Conservation (phyloP, 1,140 invertebrate genomes). For the Calycopis cecrops region DNA sequence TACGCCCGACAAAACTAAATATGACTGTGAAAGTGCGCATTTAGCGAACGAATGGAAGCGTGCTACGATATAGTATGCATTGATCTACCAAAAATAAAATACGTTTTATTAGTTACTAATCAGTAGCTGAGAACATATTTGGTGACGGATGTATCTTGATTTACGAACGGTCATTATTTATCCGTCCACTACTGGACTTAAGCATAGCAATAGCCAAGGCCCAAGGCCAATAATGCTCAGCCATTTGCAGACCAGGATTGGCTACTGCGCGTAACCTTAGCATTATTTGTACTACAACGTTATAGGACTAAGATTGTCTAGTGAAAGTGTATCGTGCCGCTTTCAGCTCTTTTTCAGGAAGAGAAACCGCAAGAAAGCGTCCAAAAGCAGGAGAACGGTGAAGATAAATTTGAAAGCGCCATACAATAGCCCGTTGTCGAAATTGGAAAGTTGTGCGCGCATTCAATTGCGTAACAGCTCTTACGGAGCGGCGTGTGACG, state of each 20-base stretch:
- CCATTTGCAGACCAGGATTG: too few relatives aligned
- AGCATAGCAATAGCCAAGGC: too few relatives aligned
- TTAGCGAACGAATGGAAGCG: conserved; percentile 12
- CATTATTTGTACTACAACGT: too few relatives aligned
- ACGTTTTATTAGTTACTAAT: too few relatives aligned
- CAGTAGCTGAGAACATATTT: too few relatives aligned
- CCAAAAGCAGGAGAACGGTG: conserved; percentile 53
- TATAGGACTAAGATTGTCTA: conserved; percentile 10
- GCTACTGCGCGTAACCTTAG: too few relatives aligned
- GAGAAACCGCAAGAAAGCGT: conserved; percentile 67
- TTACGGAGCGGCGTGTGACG: conserved; percentile 67
- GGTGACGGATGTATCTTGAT: too few relatives aligned
- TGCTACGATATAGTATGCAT: conserved; percentile 3
- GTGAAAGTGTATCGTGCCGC: conserved; percentile 64
- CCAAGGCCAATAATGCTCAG: too few relatives aligned
- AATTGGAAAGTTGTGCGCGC: conserved; percentile 72
- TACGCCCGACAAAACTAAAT: conserved; percentile 27
- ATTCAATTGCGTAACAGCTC: conserved; percentile 66
- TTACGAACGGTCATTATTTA: too few relatives aligned
- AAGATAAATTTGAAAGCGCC: conserved; percentile 72
- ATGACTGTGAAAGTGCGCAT: conserved; percentile 20
- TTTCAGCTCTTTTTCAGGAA: conserved; percentile 67
- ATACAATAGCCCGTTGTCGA: conserved; percentile 73
- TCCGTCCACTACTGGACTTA: too few relatives aligned
- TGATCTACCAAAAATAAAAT: too few relatives aligned